A percentile compares a stretch with the other conserved stretches of the same genome.
phyloP scores from a whole-genome alignment of 1,140 invertebrate genomes.

The Bursaphelenchus mucronatus region DNA sequence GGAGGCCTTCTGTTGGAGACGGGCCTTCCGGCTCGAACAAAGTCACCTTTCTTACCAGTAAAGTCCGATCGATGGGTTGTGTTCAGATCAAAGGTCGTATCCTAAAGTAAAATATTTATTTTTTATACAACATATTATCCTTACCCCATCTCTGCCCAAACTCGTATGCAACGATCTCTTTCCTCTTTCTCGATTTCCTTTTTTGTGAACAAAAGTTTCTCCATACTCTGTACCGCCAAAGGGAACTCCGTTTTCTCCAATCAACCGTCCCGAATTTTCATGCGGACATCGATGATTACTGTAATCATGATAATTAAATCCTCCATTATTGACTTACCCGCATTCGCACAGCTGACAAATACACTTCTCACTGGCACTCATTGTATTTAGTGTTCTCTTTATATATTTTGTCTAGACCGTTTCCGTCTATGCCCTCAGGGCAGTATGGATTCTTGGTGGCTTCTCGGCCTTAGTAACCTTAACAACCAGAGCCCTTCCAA shows the following conservation, averaged over 20 bases:
- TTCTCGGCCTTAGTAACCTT: no score
- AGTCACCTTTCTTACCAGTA: slow-evolving; percentile 10
- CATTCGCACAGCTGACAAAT: slow-evolving; percentile 20
- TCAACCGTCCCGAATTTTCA: slow-evolving; percentile 9
- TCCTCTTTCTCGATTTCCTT: slow-evolving; percentile 7
- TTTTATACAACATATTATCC: not conserved
- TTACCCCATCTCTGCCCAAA: slow-evolving; percentile 13
- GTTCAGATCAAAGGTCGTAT: not conserved
- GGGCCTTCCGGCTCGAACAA: slow-evolving; percentile 7
- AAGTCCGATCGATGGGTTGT: slow-evolving; percentile 15
- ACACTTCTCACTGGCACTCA: slow-evolving; percentile 11
- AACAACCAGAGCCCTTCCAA: no score
- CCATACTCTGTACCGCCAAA: slow-evolving; percentile 13
- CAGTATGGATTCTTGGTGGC: no score
- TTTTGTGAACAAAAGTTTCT: slow-evolving; percentile 6
- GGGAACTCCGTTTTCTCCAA: slow-evolving; percentile 11
- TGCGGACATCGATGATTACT: slow-evolving; percentile 14
- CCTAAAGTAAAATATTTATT: slow-evolving; percentile 9
- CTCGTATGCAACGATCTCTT: slow-evolving; percentile 14
- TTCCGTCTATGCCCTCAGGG: no score
- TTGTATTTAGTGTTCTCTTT: no score
- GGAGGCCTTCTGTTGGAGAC: not conserved
- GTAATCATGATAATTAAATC: not conserved
- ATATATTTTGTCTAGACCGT: no score
- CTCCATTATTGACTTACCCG: slow-evolving; percentile 2